phyloP scores from a whole-genome alignment of 2,797 vertebrate species.

The Semaprochilodus insignis region DNA sequence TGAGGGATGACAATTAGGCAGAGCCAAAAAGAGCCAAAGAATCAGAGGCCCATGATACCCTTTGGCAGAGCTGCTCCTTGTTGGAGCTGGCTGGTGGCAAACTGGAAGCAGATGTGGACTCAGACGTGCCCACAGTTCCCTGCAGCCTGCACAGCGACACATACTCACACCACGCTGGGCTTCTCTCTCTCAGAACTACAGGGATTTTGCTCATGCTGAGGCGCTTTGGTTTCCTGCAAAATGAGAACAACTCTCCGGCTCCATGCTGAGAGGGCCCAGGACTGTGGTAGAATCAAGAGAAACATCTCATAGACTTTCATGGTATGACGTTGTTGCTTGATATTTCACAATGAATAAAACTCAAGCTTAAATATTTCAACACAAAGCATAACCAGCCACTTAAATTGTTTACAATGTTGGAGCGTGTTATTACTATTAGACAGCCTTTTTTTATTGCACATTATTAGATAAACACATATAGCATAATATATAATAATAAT shows the following conservation, averaged over 20 bases:
- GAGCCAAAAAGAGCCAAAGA: slow-evolving; percentile 72
- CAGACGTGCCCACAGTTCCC: slow-evolving; percentile 50
- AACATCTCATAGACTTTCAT: slow-evolving; percentile 8
- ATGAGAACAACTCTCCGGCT: slow-evolving; percentile 40
- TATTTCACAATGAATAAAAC: not conserved
- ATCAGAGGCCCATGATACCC: slow-evolving; percentile 78
- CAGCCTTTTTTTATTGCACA: not conserved
- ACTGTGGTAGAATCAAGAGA: slow-evolving; percentile 23
- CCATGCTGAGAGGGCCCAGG: slow-evolving; percentile 26
- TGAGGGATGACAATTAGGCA: slow-evolving; percentile 82
- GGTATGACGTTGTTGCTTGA: not conserved
- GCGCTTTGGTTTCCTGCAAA: slow-evolving; percentile 47
- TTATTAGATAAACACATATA: not conserved
- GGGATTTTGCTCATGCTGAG: slow-evolving; percentile 46
- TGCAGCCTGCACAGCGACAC: slow-evolving; percentile 62
- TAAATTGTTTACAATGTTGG: not conserved
- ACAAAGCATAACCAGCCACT: not conserved
- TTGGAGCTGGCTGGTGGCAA: slow-evolving; percentile 75
- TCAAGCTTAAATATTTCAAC: not conserved
- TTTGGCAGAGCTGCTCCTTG: slow-evolving; percentile 72
- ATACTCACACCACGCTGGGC: slow-evolving; percentile 66
- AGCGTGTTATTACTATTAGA: not conserved
- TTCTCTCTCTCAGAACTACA: slow-evolving; percentile 57
- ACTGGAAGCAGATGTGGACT: slow-evolving; percentile 85
- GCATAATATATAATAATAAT: too few relatives aligned